Evolutionary conservation across 2,797 vertebrate species (phyloP).

Genomic region (Triplophysa yarkandensis): DNA sequence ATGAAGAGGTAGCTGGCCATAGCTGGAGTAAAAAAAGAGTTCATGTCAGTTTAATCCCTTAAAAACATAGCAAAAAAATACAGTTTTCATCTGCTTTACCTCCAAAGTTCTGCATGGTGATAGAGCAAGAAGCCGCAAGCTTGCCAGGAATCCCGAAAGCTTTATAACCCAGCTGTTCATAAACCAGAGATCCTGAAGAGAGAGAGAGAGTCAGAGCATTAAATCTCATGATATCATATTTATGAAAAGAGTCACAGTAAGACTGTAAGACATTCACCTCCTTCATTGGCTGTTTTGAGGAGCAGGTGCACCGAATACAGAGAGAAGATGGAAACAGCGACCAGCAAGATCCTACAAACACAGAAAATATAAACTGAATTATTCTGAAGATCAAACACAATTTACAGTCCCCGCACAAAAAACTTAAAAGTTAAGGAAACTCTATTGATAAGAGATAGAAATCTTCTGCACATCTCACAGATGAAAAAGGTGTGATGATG

Average conservation of each 20-base stretch:
- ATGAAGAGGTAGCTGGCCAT: conserved; percentile 99
- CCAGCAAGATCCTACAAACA: conserved; percentile 84
- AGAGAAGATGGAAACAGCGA: conserved; percentile 89
- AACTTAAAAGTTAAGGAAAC: background rate
- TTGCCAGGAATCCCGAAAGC: conserved; percentile 94
- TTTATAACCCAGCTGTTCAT: conserved; percentile 93
- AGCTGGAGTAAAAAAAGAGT: conserved; percentile 78
- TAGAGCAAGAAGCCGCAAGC: conserved; percentile 90
- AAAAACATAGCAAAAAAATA: background rate
- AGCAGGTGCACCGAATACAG: conserved; percentile 97
- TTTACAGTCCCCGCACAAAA: background rate
- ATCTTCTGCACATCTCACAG: no score
- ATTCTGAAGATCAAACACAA: background rate
- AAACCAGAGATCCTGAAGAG: conserved; percentile 85
- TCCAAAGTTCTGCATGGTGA: conserved; percentile 98
- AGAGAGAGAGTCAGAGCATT: background rate
- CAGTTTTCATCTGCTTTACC: conserved; percentile 70
- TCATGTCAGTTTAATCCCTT: background rate
- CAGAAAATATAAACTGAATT: conserved; percentile 9
- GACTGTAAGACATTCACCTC: conserved; percentile 77
- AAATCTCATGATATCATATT: conserved; percentile 4
- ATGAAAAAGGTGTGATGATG: background rate
- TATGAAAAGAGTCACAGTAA: background rate
- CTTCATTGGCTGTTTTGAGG: conserved; percentile 97
- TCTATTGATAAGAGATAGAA: no score